These are phyloP conservation scores for Phrynocephalus versicolor DNA, from an alignment of 2,113 vertebrate genomes.

Conservation along the genomic window DNA sequence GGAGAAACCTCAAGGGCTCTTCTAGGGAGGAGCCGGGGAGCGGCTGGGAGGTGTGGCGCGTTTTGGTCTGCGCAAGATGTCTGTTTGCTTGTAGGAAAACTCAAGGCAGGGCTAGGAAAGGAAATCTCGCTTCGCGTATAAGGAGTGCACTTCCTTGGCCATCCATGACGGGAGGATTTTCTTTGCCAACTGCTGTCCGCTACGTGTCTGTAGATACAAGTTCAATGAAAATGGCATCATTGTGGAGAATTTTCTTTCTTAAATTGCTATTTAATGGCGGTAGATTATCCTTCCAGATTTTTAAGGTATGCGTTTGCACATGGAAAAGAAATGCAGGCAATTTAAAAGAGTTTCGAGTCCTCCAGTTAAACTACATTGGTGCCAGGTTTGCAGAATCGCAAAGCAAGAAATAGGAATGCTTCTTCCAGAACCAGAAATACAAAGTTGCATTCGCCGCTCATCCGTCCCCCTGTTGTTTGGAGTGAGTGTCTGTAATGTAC, in stretches of 20 bases:
- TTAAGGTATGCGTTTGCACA: too few relatives aligned
- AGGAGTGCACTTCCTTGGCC: too few relatives aligned
- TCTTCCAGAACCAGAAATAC: not conserved
- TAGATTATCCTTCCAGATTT: not conserved
- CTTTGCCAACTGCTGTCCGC: too few relatives aligned
- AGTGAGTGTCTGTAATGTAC: not conserved
- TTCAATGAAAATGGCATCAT: not conserved
- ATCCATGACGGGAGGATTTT: too few relatives aligned
- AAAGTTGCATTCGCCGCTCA: not conserved
- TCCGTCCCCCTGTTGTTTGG: not conserved
- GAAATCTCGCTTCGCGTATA: not conserved
- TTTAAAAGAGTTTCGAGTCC: not conserved
- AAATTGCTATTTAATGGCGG: not conserved
- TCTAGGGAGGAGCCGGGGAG: not conserved
- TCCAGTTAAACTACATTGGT: not conserved
- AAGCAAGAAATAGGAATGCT: not conserved
- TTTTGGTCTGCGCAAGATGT: too few relatives aligned
- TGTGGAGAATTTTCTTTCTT: not conserved
- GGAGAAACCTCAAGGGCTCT: not conserved
- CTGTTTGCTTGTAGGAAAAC: too few relatives aligned
- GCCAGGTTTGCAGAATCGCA: too few relatives aligned
- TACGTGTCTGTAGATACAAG: too few relatives aligned
- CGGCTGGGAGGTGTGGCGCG: too few relatives aligned
- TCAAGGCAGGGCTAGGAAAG: too few relatives aligned
- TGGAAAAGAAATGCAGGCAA: too few relatives aligned